Evolutionary conservation across 2,888 invertebrate genomes (phyloP).

Genomic region (Nasonia oneida): DNA sequence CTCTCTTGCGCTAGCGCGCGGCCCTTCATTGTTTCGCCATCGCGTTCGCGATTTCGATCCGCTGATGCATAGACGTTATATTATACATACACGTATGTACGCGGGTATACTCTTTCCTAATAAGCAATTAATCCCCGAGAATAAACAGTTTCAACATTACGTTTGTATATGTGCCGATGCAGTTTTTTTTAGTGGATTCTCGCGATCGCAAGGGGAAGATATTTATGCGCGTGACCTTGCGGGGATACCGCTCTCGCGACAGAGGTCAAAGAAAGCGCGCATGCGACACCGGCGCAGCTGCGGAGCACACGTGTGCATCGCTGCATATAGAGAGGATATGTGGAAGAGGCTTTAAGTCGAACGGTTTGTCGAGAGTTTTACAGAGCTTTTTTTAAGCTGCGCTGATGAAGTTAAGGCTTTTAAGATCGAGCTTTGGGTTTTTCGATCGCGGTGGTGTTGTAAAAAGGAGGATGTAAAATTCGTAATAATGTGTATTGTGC

Average conservation of each 20-base stretch:
- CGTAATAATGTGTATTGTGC: background rate
- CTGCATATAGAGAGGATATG: background rate
- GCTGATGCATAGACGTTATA: too few relatives aligned
- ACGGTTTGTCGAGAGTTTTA: background rate
- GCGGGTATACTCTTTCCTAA: background rate
- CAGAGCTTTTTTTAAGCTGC: background rate
- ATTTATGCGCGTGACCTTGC: slow-evolving; percentile 56
- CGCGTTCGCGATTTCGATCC: background rate
- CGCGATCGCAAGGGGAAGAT: background rate
- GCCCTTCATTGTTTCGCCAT: slow-evolving; percentile 25
- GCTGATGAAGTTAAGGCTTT: background rate
- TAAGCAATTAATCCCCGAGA: slow-evolving; percentile 26
- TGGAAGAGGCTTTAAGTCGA: background rate
- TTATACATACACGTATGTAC: background rate
- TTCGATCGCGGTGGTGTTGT: background rate
- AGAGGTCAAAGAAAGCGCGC: slow-evolving; percentile 54
- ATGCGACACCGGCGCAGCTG: background rate
- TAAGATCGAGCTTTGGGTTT: background rate
- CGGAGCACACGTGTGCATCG: background rate
- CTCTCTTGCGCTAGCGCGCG: background rate
- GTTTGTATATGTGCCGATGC: slow-evolving; percentile 8
- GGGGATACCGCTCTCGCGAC: background rate
- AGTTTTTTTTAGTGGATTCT: slow-evolving; percentile 13
- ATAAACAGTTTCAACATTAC: slow-evolving; percentile 7
- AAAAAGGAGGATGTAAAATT: too few relatives aligned